These are phyloP conservation scores for Calosoma granatense DNA, from an alignment of 1,140 invertebrate species.

Conservation along the genomic window DNA sequence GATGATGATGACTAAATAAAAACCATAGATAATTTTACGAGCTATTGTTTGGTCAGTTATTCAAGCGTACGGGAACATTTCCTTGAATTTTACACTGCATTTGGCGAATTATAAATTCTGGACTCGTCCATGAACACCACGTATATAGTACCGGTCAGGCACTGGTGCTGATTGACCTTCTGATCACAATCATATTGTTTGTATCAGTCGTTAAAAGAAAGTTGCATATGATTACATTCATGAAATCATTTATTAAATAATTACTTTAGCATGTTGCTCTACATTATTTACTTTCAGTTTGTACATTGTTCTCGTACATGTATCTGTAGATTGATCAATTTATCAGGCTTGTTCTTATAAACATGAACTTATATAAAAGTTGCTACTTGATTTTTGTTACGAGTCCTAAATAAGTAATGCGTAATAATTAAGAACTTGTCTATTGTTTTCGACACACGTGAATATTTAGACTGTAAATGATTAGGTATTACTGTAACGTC, in stretches of 20 bases:
- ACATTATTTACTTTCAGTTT: too few relatives aligned
- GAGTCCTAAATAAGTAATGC: neutral
- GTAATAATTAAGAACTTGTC: neutral
- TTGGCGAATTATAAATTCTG: neutral
- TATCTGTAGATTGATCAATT: too few relatives aligned
- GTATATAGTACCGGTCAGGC: neutral
- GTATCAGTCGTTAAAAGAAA: neutral
- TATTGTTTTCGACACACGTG: neutral
- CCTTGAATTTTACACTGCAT: neutral
- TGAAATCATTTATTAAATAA: too few relatives aligned
- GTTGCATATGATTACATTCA: neutral
- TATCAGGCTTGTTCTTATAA: too few relatives aligned
- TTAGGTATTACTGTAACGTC: neutral
- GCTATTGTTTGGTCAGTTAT: neutral
- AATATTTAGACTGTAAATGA: neutral
- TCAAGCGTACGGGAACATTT: neutral
- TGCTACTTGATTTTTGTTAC: too few relatives aligned
- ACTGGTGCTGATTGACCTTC: neutral
- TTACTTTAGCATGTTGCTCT: too few relatives aligned
- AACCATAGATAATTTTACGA: neutral
- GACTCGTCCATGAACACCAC: neutral
- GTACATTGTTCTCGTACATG: too few relatives aligned
- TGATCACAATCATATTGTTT: neutral
- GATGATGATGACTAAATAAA: constrained; percentile 5
- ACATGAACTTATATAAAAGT: too few relatives aligned